Percentiles rank a stretch among this genome's conserved stretches.
Conservation (phyloP, 2,888 invertebrate species). For the Tethea ocularis region DNA sequence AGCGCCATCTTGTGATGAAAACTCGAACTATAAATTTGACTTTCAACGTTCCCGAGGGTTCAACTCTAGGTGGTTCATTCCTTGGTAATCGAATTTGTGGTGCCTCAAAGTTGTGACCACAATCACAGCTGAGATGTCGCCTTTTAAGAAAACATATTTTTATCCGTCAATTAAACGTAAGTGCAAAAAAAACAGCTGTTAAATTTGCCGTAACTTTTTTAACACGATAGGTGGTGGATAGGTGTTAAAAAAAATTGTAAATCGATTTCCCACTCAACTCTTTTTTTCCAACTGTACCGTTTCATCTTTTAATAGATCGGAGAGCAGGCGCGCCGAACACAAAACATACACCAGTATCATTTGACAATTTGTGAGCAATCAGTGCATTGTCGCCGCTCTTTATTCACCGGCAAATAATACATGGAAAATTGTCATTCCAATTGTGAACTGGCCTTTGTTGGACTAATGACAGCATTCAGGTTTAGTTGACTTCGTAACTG, state of each 20-base stretch:
- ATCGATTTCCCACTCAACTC: background rate
- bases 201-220: too few species aligned
- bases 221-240: too few species aligned
- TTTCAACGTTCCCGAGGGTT: background rate
- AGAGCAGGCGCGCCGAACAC: constrained; percentile 72
- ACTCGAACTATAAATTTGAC: background rate
- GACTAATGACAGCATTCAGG: constrained; percentile 79
- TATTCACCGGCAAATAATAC: constrained; percentile 83
- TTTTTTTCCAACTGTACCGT: constrained; percentile 22
- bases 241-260: too few species aligned
- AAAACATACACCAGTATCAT: constrained; percentile 80
- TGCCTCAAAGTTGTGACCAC: too few species aligned
- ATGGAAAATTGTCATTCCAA: constrained; percentile 81
- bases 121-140: too few species aligned
- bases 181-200: too few species aligned
- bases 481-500: constrained; percentile 65
- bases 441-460: constrained; percentile 76
- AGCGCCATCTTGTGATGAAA: background rate
- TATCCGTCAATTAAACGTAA: too few species aligned
- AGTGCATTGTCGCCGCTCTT: constrained; percentile 82
- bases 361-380: constrained; percentile 84
- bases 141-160: too few species aligned
- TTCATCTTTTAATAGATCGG: constrained; percentile 64
- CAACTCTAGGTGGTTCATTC: too few species aligned
- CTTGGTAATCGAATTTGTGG: too few species aligned